phyloP scores from a whole-genome alignment of 92 coral and sea anemone species.

The Paramuricea clavata region DNA sequence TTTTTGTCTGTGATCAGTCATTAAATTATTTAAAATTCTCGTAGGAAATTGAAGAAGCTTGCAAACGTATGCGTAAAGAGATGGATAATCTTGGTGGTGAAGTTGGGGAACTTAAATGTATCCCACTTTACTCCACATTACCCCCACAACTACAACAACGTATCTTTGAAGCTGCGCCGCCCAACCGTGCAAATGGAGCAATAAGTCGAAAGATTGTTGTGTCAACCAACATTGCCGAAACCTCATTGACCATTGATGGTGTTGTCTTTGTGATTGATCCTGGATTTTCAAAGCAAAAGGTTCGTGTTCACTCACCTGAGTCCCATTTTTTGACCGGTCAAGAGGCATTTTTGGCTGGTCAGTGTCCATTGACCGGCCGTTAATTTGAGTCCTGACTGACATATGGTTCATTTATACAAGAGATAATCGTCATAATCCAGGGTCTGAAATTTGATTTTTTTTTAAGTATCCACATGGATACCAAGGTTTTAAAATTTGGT shows the following conservation, averaged over 20 bases:
- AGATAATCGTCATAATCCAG: no score
- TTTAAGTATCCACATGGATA: no score
- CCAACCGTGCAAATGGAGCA: conserved; percentile 92
- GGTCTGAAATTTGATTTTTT: no score
- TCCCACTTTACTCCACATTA: conserved; percentile 92
- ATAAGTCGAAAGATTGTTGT: conserved; percentile 97
- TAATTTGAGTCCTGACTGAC: no score
- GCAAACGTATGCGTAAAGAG: conserved; percentile 93
- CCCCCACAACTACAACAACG: conserved; percentile 96
- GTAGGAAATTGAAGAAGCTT: conserved; percentile 99
- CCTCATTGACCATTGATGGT: conserved; percentile 97
- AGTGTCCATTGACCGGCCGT: no score
- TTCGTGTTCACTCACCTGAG: conserved; percentile 32
- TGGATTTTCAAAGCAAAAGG: conserved; percentile 99
- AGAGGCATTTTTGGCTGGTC: no score
- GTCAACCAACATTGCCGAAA: conserved; percentile 98
- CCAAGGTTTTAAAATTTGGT: no score
- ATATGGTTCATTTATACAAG: no score
- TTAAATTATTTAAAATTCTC: background rate
- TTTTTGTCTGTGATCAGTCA: background rate
- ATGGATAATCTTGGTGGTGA: conserved; percentile 91
- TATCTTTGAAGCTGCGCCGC: conserved; percentile 93
- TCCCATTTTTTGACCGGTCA: no score
- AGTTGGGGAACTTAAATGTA: conserved; percentile 92
- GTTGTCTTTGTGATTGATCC: conserved; percentile 99